These are phyloP conservation scores for Latrodectus elegans DNA, from an alignment of 2,888 invertebrate species.

Conservation along the genomic window DNA sequence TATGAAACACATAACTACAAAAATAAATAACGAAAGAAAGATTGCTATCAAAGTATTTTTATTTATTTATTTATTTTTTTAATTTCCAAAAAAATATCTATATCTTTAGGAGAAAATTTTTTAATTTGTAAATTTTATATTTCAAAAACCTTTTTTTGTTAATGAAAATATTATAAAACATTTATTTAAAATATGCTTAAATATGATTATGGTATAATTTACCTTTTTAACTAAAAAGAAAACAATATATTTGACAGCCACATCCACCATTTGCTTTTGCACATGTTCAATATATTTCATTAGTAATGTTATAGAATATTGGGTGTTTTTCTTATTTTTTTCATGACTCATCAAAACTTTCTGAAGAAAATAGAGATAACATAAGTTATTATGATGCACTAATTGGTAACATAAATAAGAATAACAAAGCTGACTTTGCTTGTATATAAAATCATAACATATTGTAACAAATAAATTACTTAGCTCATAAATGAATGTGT, in stretches of 20 bases:
- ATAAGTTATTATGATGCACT: too few species aligned
- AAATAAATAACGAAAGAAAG: too few species aligned
- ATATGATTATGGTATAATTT: background rate
- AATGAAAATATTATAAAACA: background rate
- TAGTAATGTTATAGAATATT: background rate
- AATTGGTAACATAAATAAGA: too few species aligned
- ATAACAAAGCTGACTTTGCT: too few species aligned
- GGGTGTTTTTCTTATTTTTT: background rate
- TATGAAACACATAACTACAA: too few species aligned
- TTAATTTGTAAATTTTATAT: background rate
- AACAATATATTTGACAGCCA: constrained; percentile 41
- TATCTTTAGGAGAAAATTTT: background rate
- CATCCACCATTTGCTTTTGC: constrained; percentile 24
- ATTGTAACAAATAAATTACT: too few species aligned
- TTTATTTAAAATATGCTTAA: background rate
- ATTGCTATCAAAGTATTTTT: too few species aligned
- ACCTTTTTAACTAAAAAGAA: constrained; percentile 43
- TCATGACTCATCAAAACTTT: background rate
- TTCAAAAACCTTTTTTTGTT: background rate
- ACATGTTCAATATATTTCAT: constrained; percentile 43
- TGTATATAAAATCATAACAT: too few species aligned
- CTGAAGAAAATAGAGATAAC: too few species aligned
- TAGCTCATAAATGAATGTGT: too few species aligned
- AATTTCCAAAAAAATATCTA: background rate
- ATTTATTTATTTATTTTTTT: too few species aligned